Evolutionary conservation across 2,888 invertebrate species (phyloP), one percentile per base, ranked within the genome.

Genomic region (Drosophila limbata): DNA sequence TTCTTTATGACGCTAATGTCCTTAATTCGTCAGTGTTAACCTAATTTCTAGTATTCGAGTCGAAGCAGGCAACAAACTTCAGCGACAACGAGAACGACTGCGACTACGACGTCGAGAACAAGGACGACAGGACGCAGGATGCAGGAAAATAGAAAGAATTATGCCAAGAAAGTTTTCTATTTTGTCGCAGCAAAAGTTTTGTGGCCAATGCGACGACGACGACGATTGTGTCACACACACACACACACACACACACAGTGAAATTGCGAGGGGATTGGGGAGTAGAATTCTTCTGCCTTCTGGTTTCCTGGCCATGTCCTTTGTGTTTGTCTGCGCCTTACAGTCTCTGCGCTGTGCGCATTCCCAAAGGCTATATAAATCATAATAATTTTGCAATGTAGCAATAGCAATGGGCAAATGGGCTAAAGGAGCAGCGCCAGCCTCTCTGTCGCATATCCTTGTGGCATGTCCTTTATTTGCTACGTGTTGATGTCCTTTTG

Each of bases 381-480:
- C 86, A 86, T 86, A 86, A 86, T 86, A 86, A 86, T 86, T 86
- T 86, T 89, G 90, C 89, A 88, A 88, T 85, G 88, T 85, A 80
- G 88, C 84, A 88, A 74, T 85, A 80, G 88, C 84, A 88, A 74
- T 79, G 88, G 89, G 74, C 69, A 77, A 84, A 25, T 25, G 25
- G 25, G 25, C 25, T 5, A 77, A 63, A 63, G 68, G 65, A 81
- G 72, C 66, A 72, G 62, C 70, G 69, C 57, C 83, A 67, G 73
- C 74, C 68, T 66, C 62, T 56, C 60, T 76, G 67, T 79, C 79
- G 88, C 88, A 86, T 88, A 84, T 88, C 88, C 88, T 88, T 86
- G 88, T 86, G 89, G 85, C 89, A 86, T 86, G 90, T 86, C 90
- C 86, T 89, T 89, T 86, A 86, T 89, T 89, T 89, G 86, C 86